A percentile compares a stretch with the other conserved stretches of the same genome.
These are phyloP conservation scores for Torymus tubicola DNA, from an alignment of 2,888 invertebrate genomes.

Conservation along the genomic window DNA sequence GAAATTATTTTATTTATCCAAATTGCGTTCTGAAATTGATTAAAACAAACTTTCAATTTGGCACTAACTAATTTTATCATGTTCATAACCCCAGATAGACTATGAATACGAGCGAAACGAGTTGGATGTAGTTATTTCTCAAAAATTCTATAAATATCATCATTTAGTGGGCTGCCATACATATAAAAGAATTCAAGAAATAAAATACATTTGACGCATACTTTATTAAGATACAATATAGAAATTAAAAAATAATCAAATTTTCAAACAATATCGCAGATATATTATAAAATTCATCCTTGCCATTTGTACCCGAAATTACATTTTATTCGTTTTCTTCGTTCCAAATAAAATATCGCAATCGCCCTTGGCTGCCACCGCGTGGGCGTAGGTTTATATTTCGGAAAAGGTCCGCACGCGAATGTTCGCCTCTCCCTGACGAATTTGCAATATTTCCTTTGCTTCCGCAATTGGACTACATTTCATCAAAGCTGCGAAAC, in stretches of 20 bases:
- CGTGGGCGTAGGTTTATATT: too few species aligned
- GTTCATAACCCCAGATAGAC: too few species aligned
- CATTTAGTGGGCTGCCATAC: constrained; percentile 32
- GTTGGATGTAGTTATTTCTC: not conserved
- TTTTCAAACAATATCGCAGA: not conserved
- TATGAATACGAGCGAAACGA: too few species aligned
- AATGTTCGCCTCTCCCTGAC: not conserved
- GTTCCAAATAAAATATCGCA: too few species aligned
- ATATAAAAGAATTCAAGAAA: constrained; percentile 1
- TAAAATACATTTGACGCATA: constrained; percentile 22
- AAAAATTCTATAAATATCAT: not conserved
- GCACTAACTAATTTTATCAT: too few species aligned
- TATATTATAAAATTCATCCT: too few species aligned
- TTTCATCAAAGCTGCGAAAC: constrained; percentile 6
- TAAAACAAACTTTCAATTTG: too few species aligned
- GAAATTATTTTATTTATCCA: too few species aligned
- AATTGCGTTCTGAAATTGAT: too few species aligned
- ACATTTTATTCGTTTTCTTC: too few species aligned
- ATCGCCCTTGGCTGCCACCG: too few species aligned
- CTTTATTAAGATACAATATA: constrained; percentile 1
- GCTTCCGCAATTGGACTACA: not conserved
- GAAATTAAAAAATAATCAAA: not conserved
- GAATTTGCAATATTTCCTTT: not conserved
- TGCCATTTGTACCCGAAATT: too few species aligned
- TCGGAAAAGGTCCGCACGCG: not conserved